Percentiles rank a stretch among this genome's conserved stretches.
phyloP scores from a whole-genome alignment of 2,888 invertebrate species.

The Pheosia gnoma region DNA sequence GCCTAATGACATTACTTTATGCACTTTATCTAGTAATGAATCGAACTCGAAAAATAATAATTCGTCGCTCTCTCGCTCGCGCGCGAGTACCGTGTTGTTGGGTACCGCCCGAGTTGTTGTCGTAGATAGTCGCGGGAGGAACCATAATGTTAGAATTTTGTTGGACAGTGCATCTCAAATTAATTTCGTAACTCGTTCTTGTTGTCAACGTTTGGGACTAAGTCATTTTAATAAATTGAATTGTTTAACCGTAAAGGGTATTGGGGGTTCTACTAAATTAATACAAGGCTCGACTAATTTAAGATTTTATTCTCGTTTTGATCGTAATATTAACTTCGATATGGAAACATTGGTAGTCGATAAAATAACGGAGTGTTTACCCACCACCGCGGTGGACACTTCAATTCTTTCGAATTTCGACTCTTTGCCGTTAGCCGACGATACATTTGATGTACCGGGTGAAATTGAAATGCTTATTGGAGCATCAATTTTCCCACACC shows the following conservation, averaged over 20 bases:
- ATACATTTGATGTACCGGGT: conserved; percentile 10
- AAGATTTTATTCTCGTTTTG: conserved; percentile 13
- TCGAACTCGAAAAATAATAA: not conserved
- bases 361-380: conserved; percentile 19
- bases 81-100: not conserved
- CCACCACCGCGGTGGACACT: conserved; percentile 12
- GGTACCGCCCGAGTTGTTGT: conserved; percentile 5
- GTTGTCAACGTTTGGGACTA: conserved; percentile 15
- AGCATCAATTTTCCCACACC: conserved; percentile 5
- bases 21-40: not conserved
- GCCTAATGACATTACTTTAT: not conserved
- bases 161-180: conserved; percentile 22
- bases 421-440: conserved; percentile 17
- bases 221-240: not conserved
- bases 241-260: conserved; percentile 13
- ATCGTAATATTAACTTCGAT: conserved; percentile 14
- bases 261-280: conserved; percentile 16
- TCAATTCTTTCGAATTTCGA: conserved; percentile 9
- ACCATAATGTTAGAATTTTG: conserved; percentile 12
- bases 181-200: conserved; percentile 16
- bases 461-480: conserved; percentile 3
- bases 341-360: conserved; percentile 19
- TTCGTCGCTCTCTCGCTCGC: not conserved
- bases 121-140: not conserved
- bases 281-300: conserved; percentile 8